These are phyloP conservation scores for Gobio occitaniae DNA, from an alignment of 2,797 vertebrate species.

Conservation along the genomic window DNA sequence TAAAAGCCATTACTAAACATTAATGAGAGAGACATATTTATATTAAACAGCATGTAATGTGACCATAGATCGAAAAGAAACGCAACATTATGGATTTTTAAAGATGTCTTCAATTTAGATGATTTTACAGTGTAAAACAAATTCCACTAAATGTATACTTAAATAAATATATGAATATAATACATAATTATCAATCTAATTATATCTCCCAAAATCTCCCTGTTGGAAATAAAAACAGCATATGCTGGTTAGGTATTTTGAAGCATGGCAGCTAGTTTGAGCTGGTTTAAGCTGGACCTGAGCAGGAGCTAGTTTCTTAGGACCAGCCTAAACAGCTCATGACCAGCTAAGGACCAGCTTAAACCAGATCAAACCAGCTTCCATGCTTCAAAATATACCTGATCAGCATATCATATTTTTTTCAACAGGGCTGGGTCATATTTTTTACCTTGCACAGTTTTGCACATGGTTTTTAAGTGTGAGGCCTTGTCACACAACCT, in stretches of 20 bases:
- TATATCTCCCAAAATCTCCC: not conserved
- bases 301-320: too few relatives aligned
- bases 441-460: not conserved
- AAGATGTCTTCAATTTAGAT: not conserved
- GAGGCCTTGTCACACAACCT: constrained; percentile 6
- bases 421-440: too few relatives aligned
- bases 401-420: too few relatives aligned
- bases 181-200: not conserved
- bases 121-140: not conserved
- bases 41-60: not conserved
- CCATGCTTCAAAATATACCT: too few relatives aligned
- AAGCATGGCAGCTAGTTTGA: too few relatives aligned
- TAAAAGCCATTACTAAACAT: not conserved
- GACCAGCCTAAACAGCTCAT: too few relatives aligned
- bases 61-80: not conserved
- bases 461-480: not conserved
- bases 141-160: not conserved
- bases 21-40: not conserved
- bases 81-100: not conserved
- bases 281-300: too few relatives aligned
- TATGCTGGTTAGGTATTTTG: too few relatives aligned
- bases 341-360: too few relatives aligned
- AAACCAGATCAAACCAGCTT: too few relatives aligned
- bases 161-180: not conserved
- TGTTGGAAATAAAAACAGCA: too few relatives aligned